These are phyloP conservation scores for Serinus canaria DNA, from an alignment of 2,113 vertebrate species.

Conservation along the genomic window DNA sequence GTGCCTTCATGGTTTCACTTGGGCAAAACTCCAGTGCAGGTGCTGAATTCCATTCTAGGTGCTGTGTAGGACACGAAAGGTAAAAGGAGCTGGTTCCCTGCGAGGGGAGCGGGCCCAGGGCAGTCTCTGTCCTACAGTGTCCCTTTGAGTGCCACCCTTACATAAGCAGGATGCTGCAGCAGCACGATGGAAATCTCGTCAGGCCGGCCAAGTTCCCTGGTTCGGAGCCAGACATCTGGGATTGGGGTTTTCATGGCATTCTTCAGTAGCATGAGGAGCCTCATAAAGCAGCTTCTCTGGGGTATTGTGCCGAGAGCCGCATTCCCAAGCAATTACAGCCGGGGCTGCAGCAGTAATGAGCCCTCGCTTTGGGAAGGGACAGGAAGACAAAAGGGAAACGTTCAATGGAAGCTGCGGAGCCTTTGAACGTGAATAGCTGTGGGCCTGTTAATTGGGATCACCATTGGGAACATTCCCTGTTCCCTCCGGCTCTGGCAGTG, in stretches of 20 bases:
- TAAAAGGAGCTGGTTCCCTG: accelerated
- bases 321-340: conserved; percentile 24
- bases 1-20: accelerated
- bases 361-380: background rate
- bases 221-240: background rate
- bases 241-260: background rate
- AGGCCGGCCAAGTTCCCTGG: background rate
- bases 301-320: background rate
- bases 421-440: background rate
- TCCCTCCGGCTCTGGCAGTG: background rate
- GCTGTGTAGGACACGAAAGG: accelerated
- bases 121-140: background rate
- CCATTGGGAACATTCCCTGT: background rate
- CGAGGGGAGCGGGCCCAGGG: background rate
- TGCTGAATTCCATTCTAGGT: background rate
- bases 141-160: background rate
- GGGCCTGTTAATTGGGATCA: conserved; percentile 18
- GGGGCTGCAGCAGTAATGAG: conserved; percentile 19
- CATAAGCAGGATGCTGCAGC: background rate
- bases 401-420: background rate
- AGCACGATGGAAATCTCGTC: background rate
- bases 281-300: background rate
- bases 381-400: conserved; percentile 3
- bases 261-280: background rate
- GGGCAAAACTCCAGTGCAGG: background rate